Base-by-base conservation (phyloP, 1,140 invertebrate species). In the Brachionus rotundiformis region DNA sequence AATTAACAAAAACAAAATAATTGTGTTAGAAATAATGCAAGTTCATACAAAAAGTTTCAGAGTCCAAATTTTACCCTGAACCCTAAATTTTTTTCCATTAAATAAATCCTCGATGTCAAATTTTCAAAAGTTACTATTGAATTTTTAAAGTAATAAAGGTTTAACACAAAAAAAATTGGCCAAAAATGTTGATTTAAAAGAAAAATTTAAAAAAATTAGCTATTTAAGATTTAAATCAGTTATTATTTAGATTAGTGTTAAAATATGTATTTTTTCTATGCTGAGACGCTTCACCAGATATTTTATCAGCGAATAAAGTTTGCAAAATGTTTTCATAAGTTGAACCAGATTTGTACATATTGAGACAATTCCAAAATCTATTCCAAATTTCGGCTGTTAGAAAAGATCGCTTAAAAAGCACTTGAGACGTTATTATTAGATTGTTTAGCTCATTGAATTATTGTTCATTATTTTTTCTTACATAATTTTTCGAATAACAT, bases 271-370 rank as follows among this genome's bases (percentile, higher is more conserved):
- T 25, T 59, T 59, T 59, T 25, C 16, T 25, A 59, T 25, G 16
- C 25, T 59, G 6, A 27, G 25, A 59, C 25, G 19, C 19, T 59
- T 59, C 54, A 59, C n/a, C 61, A 29, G 61, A 63, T 27, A 27
- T 31, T 29, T 63, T 63, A 31, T 10, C 61, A 31, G 6, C 25
- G 29, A 63, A 63, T 29, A 63, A 29, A 29, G 23, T 31, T 63
- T 29, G 61, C 13, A 29, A 29, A 31, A 63, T 27, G 3, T 63
- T 29, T 29, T 63, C 11, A 29, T 63, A 29, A 29, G 61, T 29
- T 63, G 61, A 63, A 31, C 61, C 61, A 63, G 27, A 61, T 29
- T 63, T 63, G 27, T 29, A 63, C 61, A 63, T 63, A n/a, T n/a
- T 29, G 11, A 63, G 29, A 63, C 25, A 63, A 29, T 29, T 63